A percentile compares a stretch with the other conserved stretches of the same genome.
Conservation (phyloP, 2,888 invertebrate genomes). For the Ophion obscuratus region DNA sequence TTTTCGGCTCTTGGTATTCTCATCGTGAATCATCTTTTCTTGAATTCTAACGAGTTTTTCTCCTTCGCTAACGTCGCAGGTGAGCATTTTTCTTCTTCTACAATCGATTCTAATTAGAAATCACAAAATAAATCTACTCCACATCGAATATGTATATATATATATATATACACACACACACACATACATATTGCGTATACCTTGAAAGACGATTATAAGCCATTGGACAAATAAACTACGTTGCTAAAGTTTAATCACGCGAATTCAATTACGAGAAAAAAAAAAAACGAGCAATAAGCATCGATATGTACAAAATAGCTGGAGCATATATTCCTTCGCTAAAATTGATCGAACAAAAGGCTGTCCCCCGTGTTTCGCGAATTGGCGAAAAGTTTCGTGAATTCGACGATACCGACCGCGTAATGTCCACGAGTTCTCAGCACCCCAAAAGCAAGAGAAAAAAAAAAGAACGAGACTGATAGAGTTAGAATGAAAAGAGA, state of each 20-base stretch:
- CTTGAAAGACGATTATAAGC: constrained; percentile 56
- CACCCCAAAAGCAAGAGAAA: constrained; percentile 30
- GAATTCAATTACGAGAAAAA: constrained; percentile 22
- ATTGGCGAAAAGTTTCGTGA: not conserved
- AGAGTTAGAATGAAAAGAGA: constrained; percentile 27
- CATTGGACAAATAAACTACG: constrained; percentile 49
- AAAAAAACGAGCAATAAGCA: constrained; percentile 20
- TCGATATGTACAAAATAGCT: constrained; percentile 31
- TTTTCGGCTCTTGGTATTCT: not conserved
- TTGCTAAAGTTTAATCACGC: constrained; percentile 32
- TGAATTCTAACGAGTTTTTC: constrained; percentile 2
- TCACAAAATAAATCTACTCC: constrained; percentile 51
- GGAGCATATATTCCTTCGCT: not conserved
- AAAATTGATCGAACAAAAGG: constrained; percentile 24
- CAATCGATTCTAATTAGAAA: constrained; percentile 19
- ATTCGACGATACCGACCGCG: not conserved
- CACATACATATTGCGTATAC: not conserved
- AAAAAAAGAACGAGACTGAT: not conserved
- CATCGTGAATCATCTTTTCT: not conserved
- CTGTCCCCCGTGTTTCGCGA: not conserved
- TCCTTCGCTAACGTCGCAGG: not conserved
- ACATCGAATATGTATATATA: constrained; percentile 41
- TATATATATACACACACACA: not conserved
- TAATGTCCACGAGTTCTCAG: constrained; percentile 12
- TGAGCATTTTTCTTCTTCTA: constrained; percentile 10